Evolutionary conservation across 2,797 vertebrate species (phyloP).

Genomic region (Falco novaeseelandiae): DNA sequence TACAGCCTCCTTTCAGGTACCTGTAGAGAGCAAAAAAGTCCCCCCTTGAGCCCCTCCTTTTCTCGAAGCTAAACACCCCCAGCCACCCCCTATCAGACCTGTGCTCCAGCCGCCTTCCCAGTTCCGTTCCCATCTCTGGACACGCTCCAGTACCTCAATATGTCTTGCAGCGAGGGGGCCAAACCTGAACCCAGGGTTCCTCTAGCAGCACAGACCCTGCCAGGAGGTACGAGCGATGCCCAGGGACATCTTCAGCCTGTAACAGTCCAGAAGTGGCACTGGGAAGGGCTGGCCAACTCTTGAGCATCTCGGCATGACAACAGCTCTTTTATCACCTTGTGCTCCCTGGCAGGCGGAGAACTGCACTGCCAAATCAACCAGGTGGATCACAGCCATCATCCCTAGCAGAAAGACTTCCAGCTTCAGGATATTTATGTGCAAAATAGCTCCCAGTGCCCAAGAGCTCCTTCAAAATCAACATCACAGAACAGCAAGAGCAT

Average conservation of each 20-base stretch:
- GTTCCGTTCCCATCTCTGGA: no score
- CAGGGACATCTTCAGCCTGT: background rate
- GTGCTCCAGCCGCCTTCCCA: no score
- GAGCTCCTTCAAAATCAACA: background rate
- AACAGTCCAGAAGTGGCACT: background rate
- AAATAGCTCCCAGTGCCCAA: background rate
- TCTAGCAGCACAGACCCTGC: background rate
- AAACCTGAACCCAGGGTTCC: no score
- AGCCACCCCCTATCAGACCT: no score
- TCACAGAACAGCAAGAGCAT: background rate
- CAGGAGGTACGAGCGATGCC: accelerated
- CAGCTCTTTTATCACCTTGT: background rate
- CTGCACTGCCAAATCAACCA: background rate
- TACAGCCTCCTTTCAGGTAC: no score
- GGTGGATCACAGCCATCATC: background rate
- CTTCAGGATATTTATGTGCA: background rate
- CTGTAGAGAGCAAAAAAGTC: no score
- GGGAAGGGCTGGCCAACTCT: background rate
- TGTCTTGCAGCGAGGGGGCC: no score
- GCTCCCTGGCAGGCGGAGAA: background rate
- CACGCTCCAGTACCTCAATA: no score
- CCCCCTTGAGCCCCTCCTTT: no score
- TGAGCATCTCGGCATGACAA: background rate
- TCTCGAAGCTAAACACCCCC: no score
- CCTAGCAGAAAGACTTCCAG: background rate